Percentiles rank a stretch among this genome's conserved stretches.
These are phyloP conservation scores for Lethocerus indicus DNA, from an alignment of 1,140 invertebrate species.

Conservation along the genomic window DNA sequence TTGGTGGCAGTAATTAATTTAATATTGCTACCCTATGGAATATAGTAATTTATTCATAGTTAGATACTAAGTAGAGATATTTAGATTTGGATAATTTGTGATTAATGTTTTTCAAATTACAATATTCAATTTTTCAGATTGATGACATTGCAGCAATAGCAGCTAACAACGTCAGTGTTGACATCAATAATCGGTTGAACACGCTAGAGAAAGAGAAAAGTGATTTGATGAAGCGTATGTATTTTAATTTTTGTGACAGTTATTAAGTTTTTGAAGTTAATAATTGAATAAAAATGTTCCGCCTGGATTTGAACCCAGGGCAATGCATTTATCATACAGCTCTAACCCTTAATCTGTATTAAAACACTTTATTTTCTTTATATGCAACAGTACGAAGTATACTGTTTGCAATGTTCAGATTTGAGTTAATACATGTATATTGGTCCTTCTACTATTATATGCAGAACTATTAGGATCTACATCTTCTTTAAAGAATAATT, in stretches of 20 bases:
- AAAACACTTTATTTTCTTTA: neutral
- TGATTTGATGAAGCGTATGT: constrained; percentile 22
- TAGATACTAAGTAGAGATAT: too few species aligned
- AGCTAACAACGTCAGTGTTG: constrained; percentile 11
- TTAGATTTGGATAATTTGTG: too few species aligned
- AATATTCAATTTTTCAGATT: constrained; percentile 20
- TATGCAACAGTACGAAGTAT: too few species aligned
- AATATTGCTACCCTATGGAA: too few species aligned
- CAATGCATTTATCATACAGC: neutral
- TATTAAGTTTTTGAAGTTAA: neutral
- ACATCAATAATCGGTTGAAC: constrained; percentile 20
- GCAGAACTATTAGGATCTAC: too few species aligned
- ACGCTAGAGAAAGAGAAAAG: constrained; percentile 24
- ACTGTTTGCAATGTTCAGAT: too few species aligned
- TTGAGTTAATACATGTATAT: too few species aligned
- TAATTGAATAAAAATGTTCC: neutral
- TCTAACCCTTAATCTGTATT: neutral
- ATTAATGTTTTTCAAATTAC: too few species aligned
- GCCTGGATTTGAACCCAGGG: neutral
- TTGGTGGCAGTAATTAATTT: constrained; percentile 6
- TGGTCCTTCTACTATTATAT: too few species aligned
- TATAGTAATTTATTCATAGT: too few species aligned
- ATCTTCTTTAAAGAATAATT: too few species aligned
- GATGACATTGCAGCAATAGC: constrained; percentile 18
- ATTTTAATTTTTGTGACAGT: neutral